These are phyloP conservation scores for Natator depressus DNA, from an alignment of 2,113 vertebrate species.

Conservation along the genomic window DNA sequence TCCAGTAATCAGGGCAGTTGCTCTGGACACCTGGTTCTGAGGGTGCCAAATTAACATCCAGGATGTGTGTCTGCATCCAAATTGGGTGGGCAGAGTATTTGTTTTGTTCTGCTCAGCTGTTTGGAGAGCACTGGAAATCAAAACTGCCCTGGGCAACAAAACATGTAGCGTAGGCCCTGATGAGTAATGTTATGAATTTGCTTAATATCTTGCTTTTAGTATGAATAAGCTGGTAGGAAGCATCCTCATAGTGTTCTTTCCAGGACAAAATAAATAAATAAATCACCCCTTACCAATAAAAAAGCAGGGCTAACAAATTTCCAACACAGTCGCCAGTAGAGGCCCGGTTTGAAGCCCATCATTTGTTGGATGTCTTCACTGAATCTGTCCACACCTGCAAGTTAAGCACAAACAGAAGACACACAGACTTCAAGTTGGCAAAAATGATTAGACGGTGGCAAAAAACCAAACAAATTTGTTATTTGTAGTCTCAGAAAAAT, in stretches of 20 bases:
- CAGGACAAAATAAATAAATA: neutral
- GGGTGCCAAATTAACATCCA: neutral
- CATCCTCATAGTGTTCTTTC: neutral
- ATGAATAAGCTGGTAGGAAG: neutral
- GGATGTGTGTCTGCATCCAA: neutral
- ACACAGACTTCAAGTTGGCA: neutral
- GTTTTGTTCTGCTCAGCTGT: neutral
- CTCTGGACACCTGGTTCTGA: neutral
- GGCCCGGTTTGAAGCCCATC: constrained; percentile 98
- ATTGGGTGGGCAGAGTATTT: neutral
- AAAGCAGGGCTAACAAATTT: constrained; percentile 97
- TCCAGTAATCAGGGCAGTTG: neutral
- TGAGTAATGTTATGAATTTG: neutral
- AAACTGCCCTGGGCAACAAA: neutral
- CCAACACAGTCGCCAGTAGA: constrained; percentile 99
- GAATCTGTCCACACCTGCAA: constrained; percentile 96
- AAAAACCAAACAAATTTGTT: neutral
- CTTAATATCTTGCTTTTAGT: neutral
- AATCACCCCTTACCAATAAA: constrained; percentile 86
- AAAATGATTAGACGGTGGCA: neutral
- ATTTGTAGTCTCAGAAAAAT: neutral
- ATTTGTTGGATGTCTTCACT: constrained; percentile 96
- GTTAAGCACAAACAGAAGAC: constrained; percentile 13
- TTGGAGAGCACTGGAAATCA: neutral
- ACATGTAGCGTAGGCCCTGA: neutral